Conservation (phyloP, 2,113 vertebrate species). For the Rhizomys pruinosus region DNA sequence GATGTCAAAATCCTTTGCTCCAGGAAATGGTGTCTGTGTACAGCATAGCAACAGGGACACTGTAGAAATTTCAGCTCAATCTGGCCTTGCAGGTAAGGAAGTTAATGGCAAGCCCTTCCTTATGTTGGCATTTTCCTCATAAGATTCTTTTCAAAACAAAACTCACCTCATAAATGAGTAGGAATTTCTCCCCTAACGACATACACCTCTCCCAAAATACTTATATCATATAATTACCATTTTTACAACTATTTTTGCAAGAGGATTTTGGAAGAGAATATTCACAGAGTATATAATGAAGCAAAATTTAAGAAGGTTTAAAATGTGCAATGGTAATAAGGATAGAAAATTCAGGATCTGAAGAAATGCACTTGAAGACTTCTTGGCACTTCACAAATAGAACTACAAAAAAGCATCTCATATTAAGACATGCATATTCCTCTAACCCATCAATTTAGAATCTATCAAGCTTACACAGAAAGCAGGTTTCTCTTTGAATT, state of each 20-base stretch:
- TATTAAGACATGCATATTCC: background rate
- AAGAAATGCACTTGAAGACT: background rate
- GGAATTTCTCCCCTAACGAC: background rate
- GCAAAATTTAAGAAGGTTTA: background rate
- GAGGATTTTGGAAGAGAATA: background rate
- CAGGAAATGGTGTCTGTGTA: background rate
- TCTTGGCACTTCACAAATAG: background rate
- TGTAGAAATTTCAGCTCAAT: background rate
- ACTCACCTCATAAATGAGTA: background rate
- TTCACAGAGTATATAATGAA: background rate
- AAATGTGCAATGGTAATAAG: background rate
- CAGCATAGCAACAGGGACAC: background rate
- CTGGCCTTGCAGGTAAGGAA: fast-evolving
- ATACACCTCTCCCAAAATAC: background rate
- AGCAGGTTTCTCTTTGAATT: background rate
- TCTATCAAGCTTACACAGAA: background rate
- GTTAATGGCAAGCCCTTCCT: background rate
- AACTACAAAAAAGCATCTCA: background rate
- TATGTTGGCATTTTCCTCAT: background rate
- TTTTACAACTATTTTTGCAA: background rate
- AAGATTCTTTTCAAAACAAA: background rate
- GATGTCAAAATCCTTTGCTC: background rate
- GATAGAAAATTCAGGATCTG: background rate
- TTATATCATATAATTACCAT: background rate
- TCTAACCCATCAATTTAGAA: background rate